Conservation (phyloP, 2,797 vertebrate genomes). For the Pelobates cultripes region DNA sequence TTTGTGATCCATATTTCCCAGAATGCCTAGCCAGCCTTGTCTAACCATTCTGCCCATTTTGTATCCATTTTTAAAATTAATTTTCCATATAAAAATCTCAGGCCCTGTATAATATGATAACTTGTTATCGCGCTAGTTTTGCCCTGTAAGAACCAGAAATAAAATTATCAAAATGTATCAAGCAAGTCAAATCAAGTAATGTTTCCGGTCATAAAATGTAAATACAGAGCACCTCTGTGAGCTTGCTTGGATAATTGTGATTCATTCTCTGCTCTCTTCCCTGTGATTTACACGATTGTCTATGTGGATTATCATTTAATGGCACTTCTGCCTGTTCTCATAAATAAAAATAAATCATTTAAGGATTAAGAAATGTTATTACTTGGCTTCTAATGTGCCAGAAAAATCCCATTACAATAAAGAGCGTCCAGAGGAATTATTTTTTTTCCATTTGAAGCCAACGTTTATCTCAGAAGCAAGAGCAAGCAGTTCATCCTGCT, state of each 20-base stretch:
- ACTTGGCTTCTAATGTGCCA: conserved; percentile 1
- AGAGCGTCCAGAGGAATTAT: conserved; percentile 6
- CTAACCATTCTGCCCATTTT: too few relatives aligned
- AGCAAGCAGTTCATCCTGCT: neutral
- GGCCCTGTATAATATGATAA: too few relatives aligned
- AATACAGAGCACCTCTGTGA: conserved; percentile 38
- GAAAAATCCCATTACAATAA: conserved; percentile 6
- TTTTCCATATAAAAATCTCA: too few relatives aligned
- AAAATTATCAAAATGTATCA: neutral
- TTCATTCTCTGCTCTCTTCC: conserved; percentile 8
- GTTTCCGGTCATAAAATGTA: neutral
- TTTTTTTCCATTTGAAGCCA: conserved; percentile 5
- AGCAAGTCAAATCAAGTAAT: neutral
- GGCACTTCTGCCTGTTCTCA: conserved; percentile 20
- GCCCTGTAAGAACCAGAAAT: too few relatives aligned
- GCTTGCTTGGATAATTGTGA: conserved; percentile 29
- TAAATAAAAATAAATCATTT: conserved; percentile 20
- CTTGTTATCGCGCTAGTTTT: too few relatives aligned
- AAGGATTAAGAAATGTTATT: conserved; percentile 16
- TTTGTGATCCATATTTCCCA: too few relatives aligned
- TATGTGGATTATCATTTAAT: conserved; percentile 18
- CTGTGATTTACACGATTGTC: conserved; percentile 9
- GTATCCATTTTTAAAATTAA: too few relatives aligned
- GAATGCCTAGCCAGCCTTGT: too few relatives aligned
- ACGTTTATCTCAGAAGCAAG: neutral